Evolutionary conservation across 2,888 invertebrate genomes (phyloP), one percentile per base, ranked within the genome.

Genomic region (Netelia fuscicornis): DNA sequence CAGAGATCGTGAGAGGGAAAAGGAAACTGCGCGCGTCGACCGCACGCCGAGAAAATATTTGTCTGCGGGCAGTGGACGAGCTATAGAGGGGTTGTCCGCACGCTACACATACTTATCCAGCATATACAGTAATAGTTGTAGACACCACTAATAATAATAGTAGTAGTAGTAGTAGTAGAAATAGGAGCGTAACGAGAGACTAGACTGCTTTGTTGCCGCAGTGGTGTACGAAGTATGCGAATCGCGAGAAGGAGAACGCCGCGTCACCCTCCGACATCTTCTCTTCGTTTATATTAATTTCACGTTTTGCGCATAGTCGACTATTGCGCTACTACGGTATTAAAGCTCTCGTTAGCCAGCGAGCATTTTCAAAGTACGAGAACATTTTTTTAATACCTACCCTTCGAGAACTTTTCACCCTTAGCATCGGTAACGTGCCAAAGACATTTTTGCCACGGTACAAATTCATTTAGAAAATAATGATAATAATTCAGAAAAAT

Each of bases 1-100:
- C 17, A 56, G 71, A 58, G 62, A 23, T 60, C 54, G 70, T 56
- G 54, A 71, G 78, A 70, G 79, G 56, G 79, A 75, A 62, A 83
- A 83, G 76, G 79, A 67, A 85, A 64, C 62, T 77, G 84, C 79
- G 58, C 72, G 79, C 84, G 81, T 86, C 86, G 87, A 87, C 88
- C 82, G 78, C 88, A 86, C 85, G 80, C 81, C 80, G 86, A 86
- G 82, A 79, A 85, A 85, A 82, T 85, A 85, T 85, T 85, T 85
- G 85, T 82, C 82, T 80, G 79, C 79, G 82, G 37, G 56, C 71
- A 82, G 79, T 82, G 79, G 76, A 72, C 82, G 72, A 67, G 56
- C 65, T 60, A 65, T 67, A 44, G 71, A 82, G 76, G 71, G 75
- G 58, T 74, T 56, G 56, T 37, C 79, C 30, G 25, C 60, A 65